These are phyloP conservation scores for Physella acuta DNA, from an alignment of 1,140 invertebrate species.

Conservation along the genomic window DNA sequence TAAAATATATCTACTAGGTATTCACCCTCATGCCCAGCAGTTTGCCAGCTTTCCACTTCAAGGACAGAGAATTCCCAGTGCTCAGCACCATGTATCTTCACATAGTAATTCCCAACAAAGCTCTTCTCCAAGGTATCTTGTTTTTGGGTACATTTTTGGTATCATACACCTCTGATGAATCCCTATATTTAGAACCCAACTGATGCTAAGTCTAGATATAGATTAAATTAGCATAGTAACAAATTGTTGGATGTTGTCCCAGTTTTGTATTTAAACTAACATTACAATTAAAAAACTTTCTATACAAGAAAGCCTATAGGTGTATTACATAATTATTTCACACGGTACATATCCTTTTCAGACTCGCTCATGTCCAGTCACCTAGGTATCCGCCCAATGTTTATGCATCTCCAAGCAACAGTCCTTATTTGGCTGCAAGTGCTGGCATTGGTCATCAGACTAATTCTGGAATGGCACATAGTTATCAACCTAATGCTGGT, in stretches of 20 bases:
- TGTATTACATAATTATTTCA: not conserved
- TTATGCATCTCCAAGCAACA: constrained; percentile 26
- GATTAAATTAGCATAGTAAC: too few species aligned
- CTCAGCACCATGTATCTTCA: constrained; percentile 16
- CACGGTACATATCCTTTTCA: constrained; percentile 5
- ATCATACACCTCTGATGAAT: too few species aligned
- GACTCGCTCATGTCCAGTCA: constrained; percentile 11
- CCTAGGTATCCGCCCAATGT: constrained; percentile 16
- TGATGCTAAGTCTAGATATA: too few species aligned
- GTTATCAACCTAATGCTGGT: constrained; percentile 25
- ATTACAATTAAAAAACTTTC: too few species aligned
- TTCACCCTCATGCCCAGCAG: constrained; percentile 1
- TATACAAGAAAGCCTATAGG: too few species aligned
- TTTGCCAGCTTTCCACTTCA: constrained; percentile 1
- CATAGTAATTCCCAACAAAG: constrained; percentile 11
- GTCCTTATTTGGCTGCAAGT: constrained; percentile 21
- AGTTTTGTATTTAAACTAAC: too few species aligned
- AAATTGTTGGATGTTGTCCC: too few species aligned
- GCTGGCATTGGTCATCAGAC: constrained; percentile 12
- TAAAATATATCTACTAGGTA: too few species aligned
- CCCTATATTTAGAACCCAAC: too few species aligned
- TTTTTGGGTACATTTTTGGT: constrained; percentile 5
- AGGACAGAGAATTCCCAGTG: constrained; percentile 13
- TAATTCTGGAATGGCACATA: not conserved
- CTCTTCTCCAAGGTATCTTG: constrained; percentile 6